phyloP scores from a whole-genome alignment of 1,140 invertebrate genomes.

The Drosophila kanapiae region DNA sequence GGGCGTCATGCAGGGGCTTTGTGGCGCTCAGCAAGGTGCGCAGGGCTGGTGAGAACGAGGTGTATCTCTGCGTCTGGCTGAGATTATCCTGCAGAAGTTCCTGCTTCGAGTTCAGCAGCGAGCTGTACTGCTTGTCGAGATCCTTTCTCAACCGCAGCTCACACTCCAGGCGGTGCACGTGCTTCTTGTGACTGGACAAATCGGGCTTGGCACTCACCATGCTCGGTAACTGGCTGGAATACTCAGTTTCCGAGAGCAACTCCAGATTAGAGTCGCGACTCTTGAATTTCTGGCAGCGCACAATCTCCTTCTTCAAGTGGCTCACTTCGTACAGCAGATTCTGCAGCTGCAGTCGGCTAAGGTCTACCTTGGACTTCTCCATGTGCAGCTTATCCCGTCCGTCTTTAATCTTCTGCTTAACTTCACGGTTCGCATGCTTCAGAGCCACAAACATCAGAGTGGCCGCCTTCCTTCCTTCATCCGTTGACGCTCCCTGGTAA shows the following conservation, averaged over 20 bases:
- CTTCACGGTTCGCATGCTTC: constrained; percentile 95
- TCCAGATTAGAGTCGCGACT: constrained; percentile 98
- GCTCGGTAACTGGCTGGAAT: constrained; percentile 86
- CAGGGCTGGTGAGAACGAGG: constrained; percentile 93
- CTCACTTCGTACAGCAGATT: constrained; percentile 98
- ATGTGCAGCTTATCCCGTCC: constrained; percentile 91
- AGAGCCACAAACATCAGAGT: constrained; percentile 91
- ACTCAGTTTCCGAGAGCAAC: constrained; percentile 92
- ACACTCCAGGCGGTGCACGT: constrained; percentile 95
- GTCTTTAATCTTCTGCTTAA: constrained; percentile 94
- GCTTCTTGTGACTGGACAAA: constrained; percentile 91
- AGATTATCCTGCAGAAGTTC: constrained; percentile 91
- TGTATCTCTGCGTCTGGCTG: constrained; percentile 92
- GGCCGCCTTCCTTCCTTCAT: constrained; percentile 89
- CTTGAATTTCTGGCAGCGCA: constrained; percentile 97
- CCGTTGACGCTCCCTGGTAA: constrained; percentile 86
- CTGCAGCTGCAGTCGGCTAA: constrained; percentile 95
- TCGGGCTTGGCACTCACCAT: constrained; percentile 45
- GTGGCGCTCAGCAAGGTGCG: constrained; percentile 91
- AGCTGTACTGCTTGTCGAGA: constrained; percentile 91
- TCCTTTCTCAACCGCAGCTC: constrained; percentile 96
- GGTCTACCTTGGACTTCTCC: constrained; percentile 95
- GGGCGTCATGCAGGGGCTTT: constrained; percentile 95
- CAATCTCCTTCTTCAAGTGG: constrained; percentile 96
- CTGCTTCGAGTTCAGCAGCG: constrained; percentile 92